Percentiles rank a stretch among this genome's conserved stretches.
Evolutionary conservation across 2,797 vertebrate genomes (phyloP).

Genomic region (Calcarius lapponicus): DNA sequence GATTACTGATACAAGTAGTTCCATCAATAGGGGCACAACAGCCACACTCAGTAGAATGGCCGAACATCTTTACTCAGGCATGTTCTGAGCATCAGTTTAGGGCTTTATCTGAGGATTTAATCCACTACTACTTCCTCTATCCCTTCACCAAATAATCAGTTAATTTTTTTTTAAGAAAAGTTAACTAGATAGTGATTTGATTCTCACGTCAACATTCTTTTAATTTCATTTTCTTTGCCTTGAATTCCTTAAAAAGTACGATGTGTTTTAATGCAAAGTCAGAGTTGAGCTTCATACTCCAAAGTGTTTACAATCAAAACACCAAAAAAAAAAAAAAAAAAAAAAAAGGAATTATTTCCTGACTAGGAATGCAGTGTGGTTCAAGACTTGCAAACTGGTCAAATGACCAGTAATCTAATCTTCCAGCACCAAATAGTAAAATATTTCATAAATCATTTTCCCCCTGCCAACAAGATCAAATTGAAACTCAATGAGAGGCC

Average conservation of each 20-base stretch:
- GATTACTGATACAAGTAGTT: neutral
- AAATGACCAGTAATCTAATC: neutral
- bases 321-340: too few species aligned
- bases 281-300: neutral
- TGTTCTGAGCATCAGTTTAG: neutral
- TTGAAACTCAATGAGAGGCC: neutral
- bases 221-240: neutral
- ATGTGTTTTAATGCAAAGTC: neutral
- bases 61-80: neutral
- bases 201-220: neutral
- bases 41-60: neutral
- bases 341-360: neutral
- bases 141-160: neutral
- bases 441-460: neutral
- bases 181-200: neutral
- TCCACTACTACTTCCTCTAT: neutral
- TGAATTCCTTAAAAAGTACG: neutral
- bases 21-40: neutral
- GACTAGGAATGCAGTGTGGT: neutral
- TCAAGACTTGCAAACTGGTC: neutral
- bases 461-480: neutral
- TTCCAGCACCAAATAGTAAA: neutral
- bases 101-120: neutral
- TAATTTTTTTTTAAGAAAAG: fast-evolving
- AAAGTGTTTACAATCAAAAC: neutral